phyloP scores from a whole-genome alignment of 2,113 vertebrate genomes.

The Sylvia atricapilla region DNA sequence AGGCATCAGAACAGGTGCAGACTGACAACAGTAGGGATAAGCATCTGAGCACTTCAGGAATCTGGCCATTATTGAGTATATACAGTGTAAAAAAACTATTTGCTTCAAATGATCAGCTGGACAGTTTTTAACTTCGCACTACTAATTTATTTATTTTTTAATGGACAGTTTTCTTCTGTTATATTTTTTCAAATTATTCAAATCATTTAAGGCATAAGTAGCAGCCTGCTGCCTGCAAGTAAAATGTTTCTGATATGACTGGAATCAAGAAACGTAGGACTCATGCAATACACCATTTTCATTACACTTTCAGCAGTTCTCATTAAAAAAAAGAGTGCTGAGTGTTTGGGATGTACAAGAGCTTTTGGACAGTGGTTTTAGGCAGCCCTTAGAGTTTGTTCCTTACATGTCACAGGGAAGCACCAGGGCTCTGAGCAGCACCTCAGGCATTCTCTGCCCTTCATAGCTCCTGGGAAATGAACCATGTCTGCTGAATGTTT shows the following conservation, averaged over 20 bases:
- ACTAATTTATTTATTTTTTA: background rate
- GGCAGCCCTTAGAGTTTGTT: background rate
- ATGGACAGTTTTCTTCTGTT: background rate
- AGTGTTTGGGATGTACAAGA: background rate
- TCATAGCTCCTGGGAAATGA: conserved; percentile 40
- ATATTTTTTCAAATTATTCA: background rate
- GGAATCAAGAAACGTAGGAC: background rate
- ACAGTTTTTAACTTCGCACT: background rate
- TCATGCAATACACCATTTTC: background rate
- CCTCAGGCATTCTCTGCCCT: background rate
- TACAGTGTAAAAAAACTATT: background rate
- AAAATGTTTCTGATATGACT: background rate
- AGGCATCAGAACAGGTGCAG: background rate
- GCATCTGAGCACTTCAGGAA: background rate
- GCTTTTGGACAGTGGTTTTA: background rate
- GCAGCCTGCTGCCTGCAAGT: background rate
- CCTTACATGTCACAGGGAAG: background rate
- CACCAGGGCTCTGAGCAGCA: background rate
- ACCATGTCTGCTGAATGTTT: conserved; percentile 22
- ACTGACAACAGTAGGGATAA: background rate
- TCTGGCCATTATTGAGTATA: background rate
- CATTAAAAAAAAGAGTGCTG: background rate
- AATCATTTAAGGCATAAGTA: background rate
- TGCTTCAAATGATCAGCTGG: background rate
- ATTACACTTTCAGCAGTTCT: background rate